Percentiles rank a stretch among this genome's conserved stretches.
Evolutionary conservation across 1,140 invertebrate genomes (phyloP).

Genomic region (Lasaia peninsularis): DNA sequence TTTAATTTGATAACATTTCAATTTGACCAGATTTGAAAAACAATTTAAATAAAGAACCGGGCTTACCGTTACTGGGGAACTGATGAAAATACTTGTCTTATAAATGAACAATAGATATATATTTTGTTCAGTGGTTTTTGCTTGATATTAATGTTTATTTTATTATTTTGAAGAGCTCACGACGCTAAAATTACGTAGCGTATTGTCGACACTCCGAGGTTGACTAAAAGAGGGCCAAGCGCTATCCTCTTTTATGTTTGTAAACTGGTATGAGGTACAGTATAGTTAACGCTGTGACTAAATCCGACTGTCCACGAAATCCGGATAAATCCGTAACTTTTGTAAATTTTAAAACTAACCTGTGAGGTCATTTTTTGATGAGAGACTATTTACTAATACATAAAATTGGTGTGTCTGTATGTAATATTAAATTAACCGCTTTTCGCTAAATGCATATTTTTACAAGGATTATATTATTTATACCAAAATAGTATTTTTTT

Average conservation of each 20-base stretch:
- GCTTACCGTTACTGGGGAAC: slow-evolving; percentile 24
- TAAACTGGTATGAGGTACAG: slow-evolving; percentile 55
- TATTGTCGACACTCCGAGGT: slow-evolving; percentile 38
- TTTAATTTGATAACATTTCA: no score
- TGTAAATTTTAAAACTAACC: not conserved
- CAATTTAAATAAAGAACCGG: slow-evolving; percentile 22
- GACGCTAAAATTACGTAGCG: slow-evolving; percentile 36
- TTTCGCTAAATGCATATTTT: no score
- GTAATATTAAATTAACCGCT: no score
- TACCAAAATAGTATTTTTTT: no score
- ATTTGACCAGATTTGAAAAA: no score
- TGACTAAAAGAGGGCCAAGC: slow-evolving; percentile 56
- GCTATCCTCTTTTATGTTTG: slow-evolving; percentile 71
- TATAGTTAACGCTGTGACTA: slow-evolving; percentile 37
- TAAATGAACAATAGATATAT: not conserved
- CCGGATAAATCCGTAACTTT: not conserved
- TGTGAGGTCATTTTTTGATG: not conserved
- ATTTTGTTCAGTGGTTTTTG: not conserved
- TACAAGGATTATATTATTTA: no score
- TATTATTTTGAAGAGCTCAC: not conserved
- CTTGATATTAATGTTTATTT: not conserved
- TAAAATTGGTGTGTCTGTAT: no score
- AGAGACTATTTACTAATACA: no score
- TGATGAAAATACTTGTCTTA: no score
- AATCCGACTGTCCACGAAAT: slow-evolving; percentile 13